Conservation (phyloP, 2,888 invertebrate genomes). For the Reticulitermes lucifugus region DNA sequence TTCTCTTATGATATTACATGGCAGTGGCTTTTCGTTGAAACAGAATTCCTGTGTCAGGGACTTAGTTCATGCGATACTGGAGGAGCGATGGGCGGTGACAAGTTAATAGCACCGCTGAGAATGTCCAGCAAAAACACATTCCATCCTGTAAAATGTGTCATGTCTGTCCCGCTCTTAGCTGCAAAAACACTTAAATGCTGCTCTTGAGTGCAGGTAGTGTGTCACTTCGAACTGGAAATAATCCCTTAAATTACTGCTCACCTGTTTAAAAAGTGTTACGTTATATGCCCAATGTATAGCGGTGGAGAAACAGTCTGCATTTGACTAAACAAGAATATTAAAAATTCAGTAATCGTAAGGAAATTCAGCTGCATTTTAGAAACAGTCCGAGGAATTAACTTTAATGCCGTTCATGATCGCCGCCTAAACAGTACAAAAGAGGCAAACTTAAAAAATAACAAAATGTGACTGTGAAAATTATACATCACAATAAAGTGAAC, state of each 20-base stretch:
- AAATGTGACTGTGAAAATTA: no score
- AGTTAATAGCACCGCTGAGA: conserved; percentile 1
- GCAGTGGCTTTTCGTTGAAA: conserved; percentile 6
- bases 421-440: no score
- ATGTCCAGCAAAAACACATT: conserved; percentile 31
- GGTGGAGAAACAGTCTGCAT: neutral
- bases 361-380: neutral
- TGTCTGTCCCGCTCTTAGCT: neutral
- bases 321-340: neutral
- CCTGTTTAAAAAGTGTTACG: neutral
- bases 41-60: conserved; percentile 27
- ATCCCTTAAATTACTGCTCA: neutral
- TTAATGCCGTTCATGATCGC: no score
- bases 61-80: neutral
- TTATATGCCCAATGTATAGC: conserved; percentile 4
- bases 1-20: conserved; percentile 21
- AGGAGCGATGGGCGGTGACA: conserved; percentile 9
- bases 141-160: neutral
- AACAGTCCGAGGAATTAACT: no score
- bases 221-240: neutral
- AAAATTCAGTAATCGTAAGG: neutral
- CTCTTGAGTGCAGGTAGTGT: neutral
- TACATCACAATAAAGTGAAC: no score
- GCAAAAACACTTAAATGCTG: neutral
- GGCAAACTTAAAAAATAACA: no score